These are phyloP conservation scores for Orussus abietinus DNA, from an alignment of 1,140 invertebrate genomes.

Conservation along the genomic window DNA sequence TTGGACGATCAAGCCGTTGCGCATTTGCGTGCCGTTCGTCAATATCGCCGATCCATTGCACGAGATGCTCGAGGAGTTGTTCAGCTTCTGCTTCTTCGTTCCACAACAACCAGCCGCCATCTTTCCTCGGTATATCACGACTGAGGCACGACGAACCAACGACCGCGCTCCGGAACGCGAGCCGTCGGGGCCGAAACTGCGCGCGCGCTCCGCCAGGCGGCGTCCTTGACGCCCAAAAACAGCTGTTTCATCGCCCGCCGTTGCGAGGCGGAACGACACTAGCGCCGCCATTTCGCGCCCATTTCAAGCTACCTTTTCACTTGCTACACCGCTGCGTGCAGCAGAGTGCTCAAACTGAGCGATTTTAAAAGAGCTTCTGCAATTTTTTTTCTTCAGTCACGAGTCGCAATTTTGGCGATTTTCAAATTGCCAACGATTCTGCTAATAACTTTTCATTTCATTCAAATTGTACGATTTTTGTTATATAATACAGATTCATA, in stretches of 20 bases:
- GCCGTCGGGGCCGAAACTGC: constrained; percentile 3
- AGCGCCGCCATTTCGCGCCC: no score
- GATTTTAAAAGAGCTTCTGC: no score
- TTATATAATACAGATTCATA: no score
- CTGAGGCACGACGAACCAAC: constrained; percentile 4
- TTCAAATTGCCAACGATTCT: no score
- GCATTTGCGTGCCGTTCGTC: constrained; percentile 37
- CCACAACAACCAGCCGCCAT: constrained; percentile 87
- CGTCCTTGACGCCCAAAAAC: constrained; percentile 2
- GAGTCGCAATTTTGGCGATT: no score
- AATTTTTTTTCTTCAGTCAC: no score
- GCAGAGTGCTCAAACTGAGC: not conserved
- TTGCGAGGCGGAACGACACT: no score
- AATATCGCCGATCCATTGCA: constrained; percentile 51
- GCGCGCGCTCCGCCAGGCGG: constrained; percentile 8
- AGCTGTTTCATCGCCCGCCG: constrained; percentile 8
- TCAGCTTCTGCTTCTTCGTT: constrained; percentile 84
- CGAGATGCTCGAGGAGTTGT: constrained; percentile 62
- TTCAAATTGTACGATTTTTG: no score
- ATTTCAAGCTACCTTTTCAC: no score
- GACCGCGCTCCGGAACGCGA: constrained; percentile 2
- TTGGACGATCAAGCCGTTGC: constrained; percentile 67
- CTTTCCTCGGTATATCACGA: constrained; percentile 20
- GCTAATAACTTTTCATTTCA: no score
- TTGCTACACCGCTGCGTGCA: no score